phyloP scores from a whole-genome alignment of 2,797 vertebrate species.

The Oceanodroma leucorhoa region DNA sequence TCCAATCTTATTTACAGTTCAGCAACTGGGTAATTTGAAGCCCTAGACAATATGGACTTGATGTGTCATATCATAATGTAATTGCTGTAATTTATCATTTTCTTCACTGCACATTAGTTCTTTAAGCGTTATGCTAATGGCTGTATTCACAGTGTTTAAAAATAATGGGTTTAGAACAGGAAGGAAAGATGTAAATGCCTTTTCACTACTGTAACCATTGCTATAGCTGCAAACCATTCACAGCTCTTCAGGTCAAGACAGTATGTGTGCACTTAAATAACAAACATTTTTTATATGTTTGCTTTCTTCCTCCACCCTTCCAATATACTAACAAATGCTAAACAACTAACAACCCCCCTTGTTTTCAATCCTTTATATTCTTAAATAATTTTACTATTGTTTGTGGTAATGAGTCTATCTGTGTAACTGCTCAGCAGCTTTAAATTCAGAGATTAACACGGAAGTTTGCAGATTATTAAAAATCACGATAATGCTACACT shows the following conservation, averaged over 20 bases:
- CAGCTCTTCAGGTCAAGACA: neutral
- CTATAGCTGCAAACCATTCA: neutral
- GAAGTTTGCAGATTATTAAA: neutral
- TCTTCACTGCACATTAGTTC: neutral
- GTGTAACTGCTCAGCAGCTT: neutral
- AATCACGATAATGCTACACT: neutral
- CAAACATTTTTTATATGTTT: neutral
- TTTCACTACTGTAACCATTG: neutral
- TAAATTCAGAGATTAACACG: neutral
- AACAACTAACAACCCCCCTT: neutral
- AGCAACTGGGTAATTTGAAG: neutral
- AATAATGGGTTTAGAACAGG: neutral
- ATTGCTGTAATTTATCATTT: conserved; percentile 25
- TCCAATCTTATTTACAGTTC: neutral
- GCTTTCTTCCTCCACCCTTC: neutral
- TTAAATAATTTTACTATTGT: neutral
- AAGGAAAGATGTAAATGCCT: neutral
- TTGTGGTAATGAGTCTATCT: neutral
- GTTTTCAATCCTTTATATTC: neutral
- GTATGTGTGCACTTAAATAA: neutral
- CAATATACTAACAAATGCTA: neutral
- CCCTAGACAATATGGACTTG: neutral
- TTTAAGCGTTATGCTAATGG: neutral
- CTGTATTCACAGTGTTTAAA: neutral
- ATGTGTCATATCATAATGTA: neutral